phyloP scores from a whole-genome alignment of 2,888 invertebrate species.

The Cephus pygmeus region DNA sequence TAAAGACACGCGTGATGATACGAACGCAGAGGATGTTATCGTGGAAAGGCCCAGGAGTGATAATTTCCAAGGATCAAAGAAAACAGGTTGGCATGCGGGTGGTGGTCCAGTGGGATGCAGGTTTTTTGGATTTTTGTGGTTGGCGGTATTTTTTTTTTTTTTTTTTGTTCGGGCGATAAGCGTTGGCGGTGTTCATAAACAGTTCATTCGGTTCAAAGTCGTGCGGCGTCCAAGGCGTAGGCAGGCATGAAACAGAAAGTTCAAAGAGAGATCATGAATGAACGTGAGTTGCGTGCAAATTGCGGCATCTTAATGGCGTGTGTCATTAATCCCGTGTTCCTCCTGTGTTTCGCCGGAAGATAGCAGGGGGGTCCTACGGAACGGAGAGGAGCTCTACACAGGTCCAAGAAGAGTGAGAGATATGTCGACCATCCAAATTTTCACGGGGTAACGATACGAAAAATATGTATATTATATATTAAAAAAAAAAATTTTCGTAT shows the following conservation, averaged over 20 bases:
- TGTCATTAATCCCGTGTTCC: no score
- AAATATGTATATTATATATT: no score
- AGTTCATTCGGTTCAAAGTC: slow-evolving; percentile 56
- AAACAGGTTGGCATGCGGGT: neutral
- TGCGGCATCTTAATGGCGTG: neutral
- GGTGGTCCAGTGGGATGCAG: neutral
- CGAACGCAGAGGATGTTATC: neutral
- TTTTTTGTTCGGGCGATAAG: slow-evolving; percentile 38
- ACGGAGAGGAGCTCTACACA: neutral
- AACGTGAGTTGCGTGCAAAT: slow-evolving; percentile 47
- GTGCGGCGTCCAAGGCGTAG: slow-evolving; percentile 64
- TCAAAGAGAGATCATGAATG: slow-evolving; percentile 63
- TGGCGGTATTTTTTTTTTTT: slow-evolving; percentile 18
- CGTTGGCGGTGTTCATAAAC: slow-evolving; percentile 43
- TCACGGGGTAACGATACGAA: no score
- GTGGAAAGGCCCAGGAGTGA: neutral
- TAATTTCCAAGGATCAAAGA: neutral
- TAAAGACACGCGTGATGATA: no score
- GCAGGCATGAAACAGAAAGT: slow-evolving; percentile 68
- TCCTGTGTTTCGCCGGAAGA: no score
- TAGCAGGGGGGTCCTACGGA: neutral
- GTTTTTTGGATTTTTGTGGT: neutral
- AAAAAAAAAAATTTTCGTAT: no score
- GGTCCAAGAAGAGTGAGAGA: neutral
- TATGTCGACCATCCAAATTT: no score